Conservation (phyloP, 1,140 invertebrate species). For the Megalopta genalis region DNA sequence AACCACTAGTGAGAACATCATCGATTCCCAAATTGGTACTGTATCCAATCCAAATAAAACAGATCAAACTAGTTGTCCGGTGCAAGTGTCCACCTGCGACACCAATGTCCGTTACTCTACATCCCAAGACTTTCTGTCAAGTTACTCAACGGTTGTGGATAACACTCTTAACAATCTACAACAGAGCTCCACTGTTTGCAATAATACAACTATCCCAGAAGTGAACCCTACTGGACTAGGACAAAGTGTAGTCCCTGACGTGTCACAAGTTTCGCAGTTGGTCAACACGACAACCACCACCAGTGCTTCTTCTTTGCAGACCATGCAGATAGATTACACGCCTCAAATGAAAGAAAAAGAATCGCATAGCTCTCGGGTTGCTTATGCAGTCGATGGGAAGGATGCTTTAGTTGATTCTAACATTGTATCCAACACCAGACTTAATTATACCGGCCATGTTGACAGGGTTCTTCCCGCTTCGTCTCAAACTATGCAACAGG, state of each 20-base stretch:
- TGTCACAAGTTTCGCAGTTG: conserved; percentile 43
- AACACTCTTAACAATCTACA: conserved; percentile 37
- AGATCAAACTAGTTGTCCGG: conserved; percentile 14
- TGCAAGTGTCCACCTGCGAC: conserved; percentile 49
- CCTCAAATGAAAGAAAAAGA: conserved; percentile 56
- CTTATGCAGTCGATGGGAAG: conserved; percentile 52
- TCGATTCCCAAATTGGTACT: conserved; percentile 31
- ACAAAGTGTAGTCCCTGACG: conserved; percentile 6
- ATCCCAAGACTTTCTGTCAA: conserved; percentile 62
- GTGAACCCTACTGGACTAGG: background rate
- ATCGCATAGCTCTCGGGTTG: conserved; percentile 42
- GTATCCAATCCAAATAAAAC: conserved; percentile 28
- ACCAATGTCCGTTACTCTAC: conserved; percentile 53
- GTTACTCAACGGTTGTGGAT: conserved; percentile 52
- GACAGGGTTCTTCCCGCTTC: conserved; percentile 57
- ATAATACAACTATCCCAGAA: conserved; percentile 35
- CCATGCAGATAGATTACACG: conserved; percentile 54
- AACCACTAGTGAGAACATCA: conserved; percentile 21
- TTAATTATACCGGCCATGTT: conserved; percentile 44
- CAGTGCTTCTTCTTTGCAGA: conserved; percentile 48
- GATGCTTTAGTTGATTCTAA: conserved; percentile 34
- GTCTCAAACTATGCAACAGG: conserved; percentile 61
- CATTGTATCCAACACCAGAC: conserved; percentile 43
- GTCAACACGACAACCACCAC: conserved; percentile 32
- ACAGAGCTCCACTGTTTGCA: conserved; percentile 41